Evolutionary conservation across 2,888 invertebrate genomes (phyloP).

Genomic region (Drosophila eohydei): DNA sequence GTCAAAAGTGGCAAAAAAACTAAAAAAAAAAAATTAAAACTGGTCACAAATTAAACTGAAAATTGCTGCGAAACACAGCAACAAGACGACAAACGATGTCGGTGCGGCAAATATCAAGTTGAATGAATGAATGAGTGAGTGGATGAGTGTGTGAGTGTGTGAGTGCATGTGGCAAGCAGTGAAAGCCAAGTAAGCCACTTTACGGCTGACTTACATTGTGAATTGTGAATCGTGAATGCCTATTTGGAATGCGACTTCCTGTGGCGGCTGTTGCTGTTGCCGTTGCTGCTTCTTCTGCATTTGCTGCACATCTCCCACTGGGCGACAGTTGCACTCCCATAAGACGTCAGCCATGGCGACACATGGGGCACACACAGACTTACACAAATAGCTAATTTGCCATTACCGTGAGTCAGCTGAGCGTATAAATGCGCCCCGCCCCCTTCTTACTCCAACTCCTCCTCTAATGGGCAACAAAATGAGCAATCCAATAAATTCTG

Average conservation of each 20-base stretch:
- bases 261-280: slow-evolving; percentile 43
- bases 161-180: slow-evolving; percentile 36
- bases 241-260: slow-evolving; percentile 65
- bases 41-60: slow-evolving; percentile 54
- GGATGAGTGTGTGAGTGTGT: slow-evolving; percentile 44
- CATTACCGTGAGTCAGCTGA: slow-evolving; percentile 61
- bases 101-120: slow-evolving; percentile 65
- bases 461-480: slow-evolving; percentile 65
- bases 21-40: slow-evolving; percentile 36
- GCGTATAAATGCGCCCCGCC: slow-evolving; percentile 47
- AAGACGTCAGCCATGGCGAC: background rate
- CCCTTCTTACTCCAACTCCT: slow-evolving; percentile 6
- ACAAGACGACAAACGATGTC: slow-evolving; percentile 76
- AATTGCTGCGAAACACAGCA: slow-evolving; percentile 51
- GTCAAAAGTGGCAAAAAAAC: slow-evolving; percentile 43
- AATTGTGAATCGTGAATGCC: slow-evolving; percentile 61
- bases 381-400: slow-evolving; percentile 50
- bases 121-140: slow-evolving; percentile 41
- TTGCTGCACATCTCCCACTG: slow-evolving; percentile 60
- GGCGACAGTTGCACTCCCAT: slow-evolving; percentile 32
- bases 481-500: slow-evolving; percentile 74
- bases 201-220: slow-evolving; percentile 71
- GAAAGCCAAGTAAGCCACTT: slow-evolving; percentile 75
- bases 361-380: slow-evolving; percentile 1
- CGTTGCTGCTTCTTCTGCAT: slow-evolving; percentile 16